Evolutionary conservation across 2,113 vertebrate species (phyloP).

Genomic region (Microtus ochrogaster): DNA sequence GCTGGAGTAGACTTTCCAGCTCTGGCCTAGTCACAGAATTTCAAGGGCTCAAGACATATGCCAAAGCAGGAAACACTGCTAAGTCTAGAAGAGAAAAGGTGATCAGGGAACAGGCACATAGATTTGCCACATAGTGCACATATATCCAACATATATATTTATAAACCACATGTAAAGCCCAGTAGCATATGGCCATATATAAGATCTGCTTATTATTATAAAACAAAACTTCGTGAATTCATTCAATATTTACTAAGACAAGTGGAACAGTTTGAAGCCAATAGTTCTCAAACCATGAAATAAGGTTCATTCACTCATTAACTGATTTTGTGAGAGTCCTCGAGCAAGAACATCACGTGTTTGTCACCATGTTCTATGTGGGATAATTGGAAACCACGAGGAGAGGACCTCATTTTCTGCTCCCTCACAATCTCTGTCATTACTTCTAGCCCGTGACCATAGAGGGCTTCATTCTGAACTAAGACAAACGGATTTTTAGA

Average conservation of each 20-base stretch:
- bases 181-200: neutral
- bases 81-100: constrained; percentile 31
- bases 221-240: neutral
- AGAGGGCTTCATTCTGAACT: neutral
- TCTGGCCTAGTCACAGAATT: neutral
- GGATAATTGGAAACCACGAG: neutral
- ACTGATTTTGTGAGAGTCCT: neutral
- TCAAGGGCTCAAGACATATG: neutral
- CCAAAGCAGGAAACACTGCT: neutral
- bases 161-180: neutral
- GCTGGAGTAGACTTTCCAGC: neutral
- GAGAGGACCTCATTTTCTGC: neutral
- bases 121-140: neutral
- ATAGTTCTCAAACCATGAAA: neutral
- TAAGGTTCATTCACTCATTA: neutral
- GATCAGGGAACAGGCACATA: neutral
- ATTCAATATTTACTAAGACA: neutral
- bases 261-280: neutral
- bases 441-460: neutral
- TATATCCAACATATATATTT: neutral
- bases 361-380: neutral
- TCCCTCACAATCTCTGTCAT: neutral
- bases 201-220: neutral
- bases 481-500: constrained; percentile 24
- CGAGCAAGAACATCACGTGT: neutral